phyloP scores from a whole-genome alignment of 1,140 invertebrate genomes.

The Caenorhabditis latens region DNA sequence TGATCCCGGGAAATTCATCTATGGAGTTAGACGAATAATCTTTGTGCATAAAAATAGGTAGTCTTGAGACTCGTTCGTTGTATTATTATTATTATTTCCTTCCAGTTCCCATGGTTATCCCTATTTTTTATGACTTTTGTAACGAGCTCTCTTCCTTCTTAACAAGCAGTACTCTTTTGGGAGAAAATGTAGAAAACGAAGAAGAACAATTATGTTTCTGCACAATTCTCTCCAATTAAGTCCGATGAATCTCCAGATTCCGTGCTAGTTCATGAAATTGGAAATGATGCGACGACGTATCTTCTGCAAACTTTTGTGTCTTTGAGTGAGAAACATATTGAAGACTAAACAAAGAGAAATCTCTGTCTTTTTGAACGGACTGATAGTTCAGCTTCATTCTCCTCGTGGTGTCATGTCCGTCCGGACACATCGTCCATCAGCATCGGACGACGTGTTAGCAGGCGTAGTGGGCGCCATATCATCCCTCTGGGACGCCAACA shows the following conservation, averaged over 20 bases:
- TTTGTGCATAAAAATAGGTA: too few species aligned
- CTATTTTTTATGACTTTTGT: conserved; percentile 3
- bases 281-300: background rate
- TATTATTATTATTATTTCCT: too few species aligned
- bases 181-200: background rate
- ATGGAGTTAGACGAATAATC: too few species aligned
- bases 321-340: background rate
- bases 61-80: too few species aligned
- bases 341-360: background rate
- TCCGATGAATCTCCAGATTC: background rate
- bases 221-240: background rate
- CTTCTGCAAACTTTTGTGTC: background rate
- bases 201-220: conserved; percentile 34
- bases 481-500: conserved; percentile 2
- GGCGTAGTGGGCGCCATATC: conserved; percentile 11
- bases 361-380: conserved; percentile 1
- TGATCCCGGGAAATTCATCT: too few species aligned
- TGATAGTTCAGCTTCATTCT: background rate
- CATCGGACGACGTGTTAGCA: conserved; percentile 45
- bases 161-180: background rate
- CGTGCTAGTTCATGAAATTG: background rate
- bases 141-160: background rate
- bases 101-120: background rate
- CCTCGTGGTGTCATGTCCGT: conserved; percentile 29
- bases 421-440: conserved; percentile 51